These are phyloP conservation scores for Leptocoma aspasia DNA, from an alignment of 2,113 vertebrate species.

Conservation along the genomic window DNA sequence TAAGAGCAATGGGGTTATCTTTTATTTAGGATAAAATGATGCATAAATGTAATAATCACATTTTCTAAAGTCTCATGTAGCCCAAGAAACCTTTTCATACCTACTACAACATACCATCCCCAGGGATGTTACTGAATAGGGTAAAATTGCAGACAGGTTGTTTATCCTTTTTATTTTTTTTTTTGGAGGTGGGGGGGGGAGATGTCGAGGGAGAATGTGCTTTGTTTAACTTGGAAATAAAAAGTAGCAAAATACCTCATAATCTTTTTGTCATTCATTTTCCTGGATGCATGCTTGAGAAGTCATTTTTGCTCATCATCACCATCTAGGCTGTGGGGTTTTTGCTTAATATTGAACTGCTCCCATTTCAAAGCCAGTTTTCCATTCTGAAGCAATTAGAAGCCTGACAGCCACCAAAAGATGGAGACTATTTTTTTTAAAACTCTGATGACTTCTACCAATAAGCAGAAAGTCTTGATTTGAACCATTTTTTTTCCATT, in stretches of 20 bases:
- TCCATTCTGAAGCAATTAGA: neutral
- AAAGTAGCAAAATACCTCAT: neutral
- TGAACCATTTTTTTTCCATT: neutral
- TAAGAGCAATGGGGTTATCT: neutral
- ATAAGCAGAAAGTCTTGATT: neutral
- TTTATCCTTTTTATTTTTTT: neutral
- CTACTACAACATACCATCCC: neutral
- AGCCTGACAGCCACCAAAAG: neutral
- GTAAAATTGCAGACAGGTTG: neutral
- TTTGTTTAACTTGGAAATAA: neutral
- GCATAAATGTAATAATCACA: neutral
- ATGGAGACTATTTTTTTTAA: neutral
- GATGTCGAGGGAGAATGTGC: neutral
- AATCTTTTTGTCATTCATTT: neutral
- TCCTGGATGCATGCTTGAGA: neutral
- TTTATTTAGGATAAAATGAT: neutral
- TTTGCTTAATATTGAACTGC: neutral
- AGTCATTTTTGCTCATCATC: neutral
- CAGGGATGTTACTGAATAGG: neutral
- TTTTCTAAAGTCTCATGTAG: neutral
- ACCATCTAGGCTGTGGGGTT: neutral
- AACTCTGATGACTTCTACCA: neutral
- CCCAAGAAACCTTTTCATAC: neutral
- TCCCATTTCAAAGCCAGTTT: neutral
- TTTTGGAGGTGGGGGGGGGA: accelerated